phyloP scores from a whole-genome alignment of 2,888 invertebrate genomes.

The Molanna angustata region DNA sequence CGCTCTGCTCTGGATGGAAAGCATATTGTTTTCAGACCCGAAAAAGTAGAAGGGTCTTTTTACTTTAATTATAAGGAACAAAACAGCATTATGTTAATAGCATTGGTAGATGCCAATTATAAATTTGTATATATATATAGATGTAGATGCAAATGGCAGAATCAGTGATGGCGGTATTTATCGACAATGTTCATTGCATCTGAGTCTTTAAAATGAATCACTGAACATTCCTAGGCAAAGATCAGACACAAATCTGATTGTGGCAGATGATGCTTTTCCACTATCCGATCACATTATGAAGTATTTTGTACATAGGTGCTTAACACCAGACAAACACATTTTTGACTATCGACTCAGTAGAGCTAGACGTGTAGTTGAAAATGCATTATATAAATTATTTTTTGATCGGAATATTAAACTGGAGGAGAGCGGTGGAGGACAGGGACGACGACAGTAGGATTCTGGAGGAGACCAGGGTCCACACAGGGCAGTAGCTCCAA shows the following conservation, averaged over 20 bases:
- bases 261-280: neutral
- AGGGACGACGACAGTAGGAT: too few relatives aligned
- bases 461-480: too few relatives aligned
- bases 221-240: slow-evolving; percentile 4
- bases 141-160: slow-evolving; percentile 17
- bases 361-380: slow-evolving; percentile 24
- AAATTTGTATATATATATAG: slow-evolving; percentile 23
- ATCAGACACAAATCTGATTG: neutral
- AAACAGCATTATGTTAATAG: slow-evolving; percentile 31
- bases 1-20: slow-evolving; percentile 33
- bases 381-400: too few relatives aligned
- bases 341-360: slow-evolving; percentile 31
- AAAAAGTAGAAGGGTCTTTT: slow-evolving; percentile 25
- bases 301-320: neutral
- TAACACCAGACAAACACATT: slow-evolving; percentile 18
- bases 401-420: too few relatives aligned
- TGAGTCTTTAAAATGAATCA: slow-evolving; percentile 8
- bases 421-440: too few relatives aligned
- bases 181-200: slow-evolving; percentile 12
- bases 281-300: neutral
- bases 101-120: slow-evolving; percentile 32
- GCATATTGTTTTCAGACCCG: slow-evolving; percentile 23
- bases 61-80: slow-evolving; percentile 32
- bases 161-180: slow-evolving; percentile 20
- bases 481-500: too few relatives aligned